Evolutionary conservation across 2,888 invertebrate species (phyloP).

Genomic region (Sabellastarte sp.): DNA sequence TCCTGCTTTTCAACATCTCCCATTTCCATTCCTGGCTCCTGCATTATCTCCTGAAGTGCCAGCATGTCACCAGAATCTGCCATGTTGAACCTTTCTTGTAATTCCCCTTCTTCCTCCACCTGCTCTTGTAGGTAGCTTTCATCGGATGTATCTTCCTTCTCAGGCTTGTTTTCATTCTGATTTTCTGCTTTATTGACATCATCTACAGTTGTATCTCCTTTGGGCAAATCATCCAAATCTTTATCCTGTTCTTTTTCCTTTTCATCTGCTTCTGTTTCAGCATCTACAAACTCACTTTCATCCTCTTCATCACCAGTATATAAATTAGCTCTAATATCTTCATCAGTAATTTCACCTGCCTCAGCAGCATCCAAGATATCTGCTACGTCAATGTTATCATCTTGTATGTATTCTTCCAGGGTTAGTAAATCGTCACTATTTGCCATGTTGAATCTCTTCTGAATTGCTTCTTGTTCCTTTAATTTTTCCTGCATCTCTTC

Average conservation of each 20-base stretch:
- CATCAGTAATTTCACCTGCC: background rate
- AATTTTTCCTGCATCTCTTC: background rate
- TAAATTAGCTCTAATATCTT: no score
- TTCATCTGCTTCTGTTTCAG: background rate
- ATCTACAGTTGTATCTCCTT: background rate
- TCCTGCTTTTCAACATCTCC: background rate
- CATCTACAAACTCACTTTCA: background rate
- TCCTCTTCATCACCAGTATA: no score
- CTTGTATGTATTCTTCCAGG: background rate
- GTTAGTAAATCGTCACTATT: background rate
- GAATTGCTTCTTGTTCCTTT: background rate
- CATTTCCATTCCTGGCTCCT: background rate
- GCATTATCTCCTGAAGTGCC: background rate
- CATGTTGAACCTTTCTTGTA: background rate
- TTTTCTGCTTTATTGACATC: no score
- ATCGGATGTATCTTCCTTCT: background rate
- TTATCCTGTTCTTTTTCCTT: background rate
- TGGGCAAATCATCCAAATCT: no score
- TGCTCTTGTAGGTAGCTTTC: background rate
- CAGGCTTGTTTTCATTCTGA: no score
- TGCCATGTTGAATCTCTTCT: background rate
- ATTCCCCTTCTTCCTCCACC: background rate
- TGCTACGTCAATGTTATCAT: background rate
- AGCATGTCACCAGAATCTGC: background rate
- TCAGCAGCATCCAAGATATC: background rate